These are phyloP conservation scores for Congeria kusceri DNA, from an alignment of 2,888 invertebrate species.

Conservation along the genomic window DNA sequence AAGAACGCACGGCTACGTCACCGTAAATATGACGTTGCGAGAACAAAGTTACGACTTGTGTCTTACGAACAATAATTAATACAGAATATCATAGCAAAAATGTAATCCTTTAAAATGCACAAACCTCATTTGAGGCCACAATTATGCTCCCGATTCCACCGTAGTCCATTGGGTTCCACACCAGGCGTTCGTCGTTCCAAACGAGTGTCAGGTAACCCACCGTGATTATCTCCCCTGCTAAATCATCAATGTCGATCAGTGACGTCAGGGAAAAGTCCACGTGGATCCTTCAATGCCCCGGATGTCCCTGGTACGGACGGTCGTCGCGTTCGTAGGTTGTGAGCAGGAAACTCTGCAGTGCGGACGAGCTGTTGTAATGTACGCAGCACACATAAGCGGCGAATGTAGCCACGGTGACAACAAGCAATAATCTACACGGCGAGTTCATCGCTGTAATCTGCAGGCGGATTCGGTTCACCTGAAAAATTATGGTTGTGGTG, in stretches of 20 bases:
- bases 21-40: too few species aligned
- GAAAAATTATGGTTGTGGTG: too few species aligned
- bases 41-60: too few species aligned
- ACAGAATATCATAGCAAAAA: background rate
- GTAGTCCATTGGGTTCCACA: constrained; percentile 31
- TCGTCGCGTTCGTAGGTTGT: background rate
- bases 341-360: background rate
- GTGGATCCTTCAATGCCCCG: constrained; percentile 1
- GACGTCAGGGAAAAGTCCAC: constrained; percentile 36
- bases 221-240: constrained; percentile 28
- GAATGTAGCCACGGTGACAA: too few species aligned
- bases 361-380: background rate
- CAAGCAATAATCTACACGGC: too few species aligned
- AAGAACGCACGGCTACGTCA: too few species aligned
- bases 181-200: constrained; percentile 44
- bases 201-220: constrained; percentile 37
- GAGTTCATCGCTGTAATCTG: too few species aligned
- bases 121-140: constrained; percentile 25
- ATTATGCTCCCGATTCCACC: constrained; percentile 27
- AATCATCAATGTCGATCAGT: constrained; percentile 39
- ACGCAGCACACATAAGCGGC: too few species aligned
- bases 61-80: too few species aligned
- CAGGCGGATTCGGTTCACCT: too few species aligned
- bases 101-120: background rate
- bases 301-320: background rate